Conservation (phyloP, 2,888 invertebrate genomes). For the Artemia sinica region DNA sequence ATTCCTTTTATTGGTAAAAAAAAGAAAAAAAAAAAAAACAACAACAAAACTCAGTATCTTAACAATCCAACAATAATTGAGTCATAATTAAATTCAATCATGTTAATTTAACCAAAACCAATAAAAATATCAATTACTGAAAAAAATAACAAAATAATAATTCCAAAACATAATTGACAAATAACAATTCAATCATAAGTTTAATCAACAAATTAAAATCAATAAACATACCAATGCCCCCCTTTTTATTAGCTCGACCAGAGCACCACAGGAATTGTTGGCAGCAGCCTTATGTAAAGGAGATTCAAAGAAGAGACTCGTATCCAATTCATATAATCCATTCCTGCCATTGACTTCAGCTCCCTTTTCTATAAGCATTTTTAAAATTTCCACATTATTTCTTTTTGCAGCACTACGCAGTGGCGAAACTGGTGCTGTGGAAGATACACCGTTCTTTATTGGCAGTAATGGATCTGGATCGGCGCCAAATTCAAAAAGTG, state of each 20-base stretch:
- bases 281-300: slow-evolving; percentile 11
- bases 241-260: not conserved
- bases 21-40: too few species aligned
- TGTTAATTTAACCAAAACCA: too few species aligned
- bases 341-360: slow-evolving; percentile 9
- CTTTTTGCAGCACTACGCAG: not conserved
- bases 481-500: slow-evolving; percentile 4
- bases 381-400: not conserved
- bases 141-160: too few species aligned
- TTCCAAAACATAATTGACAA: too few species aligned
- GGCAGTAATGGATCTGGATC: not conserved
- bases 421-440: not conserved
- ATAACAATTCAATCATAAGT: too few species aligned
- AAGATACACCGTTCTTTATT: not conserved
- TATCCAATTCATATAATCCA: not conserved
- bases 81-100: too few species aligned
- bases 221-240: not conserved
- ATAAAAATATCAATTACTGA: too few species aligned
- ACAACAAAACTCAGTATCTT: too few species aligned
- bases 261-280: slow-evolving; percentile 3
- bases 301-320: not conserved
- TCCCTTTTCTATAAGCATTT: not conserved
- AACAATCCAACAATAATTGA: too few species aligned
- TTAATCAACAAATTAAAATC: too few species aligned
- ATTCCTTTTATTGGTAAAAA: too few species aligned